A percentile compares a stretch with the other conserved stretches of the same genome.
Conservation (phyloP, 2,797 vertebrate genomes). For the Neoniphon sammara region DNA sequence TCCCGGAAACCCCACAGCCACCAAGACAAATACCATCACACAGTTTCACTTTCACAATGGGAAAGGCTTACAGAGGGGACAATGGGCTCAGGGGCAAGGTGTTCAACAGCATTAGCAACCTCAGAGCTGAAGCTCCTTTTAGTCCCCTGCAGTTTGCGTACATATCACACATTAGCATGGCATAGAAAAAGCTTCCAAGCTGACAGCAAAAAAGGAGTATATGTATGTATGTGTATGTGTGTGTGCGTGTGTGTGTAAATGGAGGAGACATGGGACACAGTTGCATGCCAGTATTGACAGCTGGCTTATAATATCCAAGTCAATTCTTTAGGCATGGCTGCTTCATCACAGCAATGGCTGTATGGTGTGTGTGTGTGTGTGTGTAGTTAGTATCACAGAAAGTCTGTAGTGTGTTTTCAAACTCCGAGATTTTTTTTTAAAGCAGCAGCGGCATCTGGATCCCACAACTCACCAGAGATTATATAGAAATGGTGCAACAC, state of each 20-base stretch:
- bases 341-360: constrained; percentile 10
- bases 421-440: constrained; percentile 32
- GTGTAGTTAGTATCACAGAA: constrained; percentile 2
- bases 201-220: constrained; percentile 73
- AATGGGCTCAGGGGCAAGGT: constrained; percentile 38
- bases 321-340: constrained; percentile 30
- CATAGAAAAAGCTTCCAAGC: constrained; percentile 81
- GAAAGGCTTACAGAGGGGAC: constrained; percentile 48
- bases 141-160: constrained; percentile 77
- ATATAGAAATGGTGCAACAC: constrained; percentile 39
- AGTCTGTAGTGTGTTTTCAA: constrained; percentile 30
- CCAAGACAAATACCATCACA: constrained; percentile 80
- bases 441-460: constrained; percentile 30
- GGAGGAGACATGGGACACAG: constrained; percentile 66
- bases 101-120: constrained; percentile 71
- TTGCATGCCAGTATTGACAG: constrained; percentile 28
- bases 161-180: constrained; percentile 83
- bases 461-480: constrained; percentile 36
- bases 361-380: constrained; percentile 20
- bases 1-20: constrained; percentile 79
- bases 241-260: constrained; percentile 35
- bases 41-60: constrained; percentile 80
- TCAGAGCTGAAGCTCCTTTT: constrained; percentile 71
- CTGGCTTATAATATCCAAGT: constrained; percentile 39
- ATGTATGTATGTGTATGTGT: constrained; percentile 55